Base-by-base conservation (phyloP, 2,888 invertebrate species). In the Malachius bipustulatus region DNA sequence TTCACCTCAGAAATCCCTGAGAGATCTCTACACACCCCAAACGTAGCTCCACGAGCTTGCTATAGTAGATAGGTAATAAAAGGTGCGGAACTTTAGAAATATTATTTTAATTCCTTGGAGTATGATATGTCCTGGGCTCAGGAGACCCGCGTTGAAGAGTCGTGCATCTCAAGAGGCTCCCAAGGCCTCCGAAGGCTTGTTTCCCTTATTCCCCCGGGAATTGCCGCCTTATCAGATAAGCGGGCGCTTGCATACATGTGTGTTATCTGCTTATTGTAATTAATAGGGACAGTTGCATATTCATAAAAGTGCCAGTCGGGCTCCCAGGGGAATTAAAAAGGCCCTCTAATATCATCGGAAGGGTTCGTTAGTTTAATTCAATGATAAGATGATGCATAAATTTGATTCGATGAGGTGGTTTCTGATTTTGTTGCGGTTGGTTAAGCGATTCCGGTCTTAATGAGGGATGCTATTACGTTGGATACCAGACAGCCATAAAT, bases 161-260 rank as follows among this genome's bases (percentile, higher is more conserved):
- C 51, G 36, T 42, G 42, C 42, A 46, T 46, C 57, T 56, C 57
- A 38, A 38, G 58, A 57, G 60, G 54, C 34, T 47, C 39, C 46
- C 45, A 50, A 51, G 40, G 46, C 56, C 59, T 59, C 61, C 46
- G 48, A 56, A 55, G 60, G 60, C 55, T 57, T 58, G 55, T 58
- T 60, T 54, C 50, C 54, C 56, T 51, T 58, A 56, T 52, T 56
- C 62, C 50, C 48, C 52, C 44, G 60, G 60, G 61, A 62, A 61
- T 59, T 45, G 46, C 38, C 44, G 52, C 43, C 55, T 56, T 59
- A 58, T 59, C 57, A 50, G 43, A 49, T 42, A 46, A 47, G 47
- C 8, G 11, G 12, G 9, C 46, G 44, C 47, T 48, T 43, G 42
- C 43, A 38, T 42, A 40, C 41, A 39, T 41, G 38, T 43, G 38